Evolutionary conservation across 2,888 invertebrate species (phyloP), one percentile per base, ranked within the genome.

Genomic region (Caradrina clavipalpis): DNA sequence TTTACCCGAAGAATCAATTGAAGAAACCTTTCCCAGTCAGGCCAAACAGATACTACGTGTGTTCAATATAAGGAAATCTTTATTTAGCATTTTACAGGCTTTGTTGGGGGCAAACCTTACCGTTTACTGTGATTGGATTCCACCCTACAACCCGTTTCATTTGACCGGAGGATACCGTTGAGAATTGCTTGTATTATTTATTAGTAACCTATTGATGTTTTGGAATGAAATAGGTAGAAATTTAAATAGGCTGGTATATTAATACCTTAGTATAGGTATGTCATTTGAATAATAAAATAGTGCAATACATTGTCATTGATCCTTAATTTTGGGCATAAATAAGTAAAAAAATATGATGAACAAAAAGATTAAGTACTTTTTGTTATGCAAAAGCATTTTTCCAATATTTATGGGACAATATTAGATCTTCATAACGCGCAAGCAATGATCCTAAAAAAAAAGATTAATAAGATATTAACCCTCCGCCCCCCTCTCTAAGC

Each of bases 41-140:
- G 71, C 65, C 69, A 72, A 84, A 74, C 54, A 73, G 77, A 82
- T 67, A 73, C 74, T 75, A 80, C 82, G 85, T 83, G 81, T 83
- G 80, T 87, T 86, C 85, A 82, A 83, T 85, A 80, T 82, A 87
- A 86, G 86, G 80, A 83, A 86, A 84, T 83, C 83, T 88, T 86
- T 88, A 87, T 91, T 89, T 89, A 87, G 87, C 84, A 84, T 86
- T 86, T 87, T 83, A 80, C 81, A 82, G 81, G 86, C 82, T 81
- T 83, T 86, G 86, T 87, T 86, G 85, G 84, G 89, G 89, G 88
- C 86, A 87, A 87, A 86, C 87, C 87, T 86, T 80, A 86, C 89
- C 92, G 92, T 91, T 93, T 87, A 90, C 86, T 82, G 86, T 92
- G 91, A 93, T 93, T 92, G 89, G 88, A 45, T 87, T 87, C 84